A percentile compares a stretch with the other conserved stretches of the same genome.
phyloP scores from a whole-genome alignment of 2,888 invertebrate genomes.

The Autographa gamma region DNA sequence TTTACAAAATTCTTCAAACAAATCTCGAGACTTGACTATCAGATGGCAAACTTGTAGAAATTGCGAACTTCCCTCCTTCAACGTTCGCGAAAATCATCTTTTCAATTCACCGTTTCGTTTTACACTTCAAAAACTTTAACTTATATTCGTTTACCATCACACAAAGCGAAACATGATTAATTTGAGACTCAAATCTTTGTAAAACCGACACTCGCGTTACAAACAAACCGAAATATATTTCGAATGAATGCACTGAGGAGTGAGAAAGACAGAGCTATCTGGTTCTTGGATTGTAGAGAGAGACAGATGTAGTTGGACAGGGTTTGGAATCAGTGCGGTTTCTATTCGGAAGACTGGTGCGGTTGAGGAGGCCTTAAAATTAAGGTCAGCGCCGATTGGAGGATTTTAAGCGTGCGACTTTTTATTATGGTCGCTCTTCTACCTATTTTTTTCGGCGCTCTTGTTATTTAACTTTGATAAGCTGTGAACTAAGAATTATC shows the following conservation, averaged over 20 bases:
- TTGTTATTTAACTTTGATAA: constrained; percentile 15
- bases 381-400: constrained; percentile 52
- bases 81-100: constrained; percentile 40
- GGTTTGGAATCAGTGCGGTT: constrained; percentile 65
- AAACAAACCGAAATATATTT: constrained; percentile 55
- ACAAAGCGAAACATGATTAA: constrained; percentile 52
- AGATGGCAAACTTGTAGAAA: constrained; percentile 36
- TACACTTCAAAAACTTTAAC: constrained; percentile 37
- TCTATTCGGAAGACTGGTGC: constrained; percentile 62
- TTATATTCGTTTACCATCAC: constrained; percentile 41
- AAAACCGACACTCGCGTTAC: constrained; percentile 46
- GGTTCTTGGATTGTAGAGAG: constrained; percentile 16
- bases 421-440: constrained; percentile 29
- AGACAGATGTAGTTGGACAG: constrained; percentile 50
- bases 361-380: constrained; percentile 57
- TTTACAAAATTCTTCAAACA: constrained; percentile 27
- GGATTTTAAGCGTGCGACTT: constrained; percentile 35
- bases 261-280: constrained; percentile 34
- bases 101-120: constrained; percentile 37
- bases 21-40: constrained; percentile 36
- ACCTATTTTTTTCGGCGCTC: constrained; percentile 16
- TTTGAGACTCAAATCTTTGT: constrained; percentile 46
- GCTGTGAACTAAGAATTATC: neutral
- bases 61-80: constrained; percentile 23
- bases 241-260: constrained; percentile 49